phyloP scores from a whole-genome alignment of 2,113 vertebrate genomes.

The Xenotilapia leptura region DNA sequence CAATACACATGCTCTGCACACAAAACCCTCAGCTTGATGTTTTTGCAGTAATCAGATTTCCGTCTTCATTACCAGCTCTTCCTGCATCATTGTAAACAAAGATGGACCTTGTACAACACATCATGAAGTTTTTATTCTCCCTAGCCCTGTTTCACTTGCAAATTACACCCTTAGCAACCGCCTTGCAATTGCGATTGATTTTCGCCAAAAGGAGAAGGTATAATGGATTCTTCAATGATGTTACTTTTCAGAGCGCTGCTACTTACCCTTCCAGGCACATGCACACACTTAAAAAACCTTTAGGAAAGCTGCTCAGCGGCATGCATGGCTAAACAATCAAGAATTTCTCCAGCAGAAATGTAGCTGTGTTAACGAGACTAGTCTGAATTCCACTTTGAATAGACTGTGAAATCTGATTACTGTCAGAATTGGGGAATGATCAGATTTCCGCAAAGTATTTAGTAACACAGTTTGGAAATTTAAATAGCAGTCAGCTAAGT shows the following conservation, averaged over 20 bases:
- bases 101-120: slow-evolving; percentile 13
- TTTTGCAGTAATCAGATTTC: not conserved
- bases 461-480: not conserved
- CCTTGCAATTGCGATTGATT: slow-evolving; percentile 42
- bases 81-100: slow-evolving; percentile 19
- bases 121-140: slow-evolving; percentile 9
- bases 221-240: slow-evolving; percentile 31
- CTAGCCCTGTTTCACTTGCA: slow-evolving; percentile 18
- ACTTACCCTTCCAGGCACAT: slow-evolving; percentile 6
- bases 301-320: not conserved
- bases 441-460: not conserved
- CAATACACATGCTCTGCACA: not conserved
- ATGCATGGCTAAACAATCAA: not conserved
- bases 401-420: not conserved
- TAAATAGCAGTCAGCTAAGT: not conserved
- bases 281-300: not conserved
- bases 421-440: not conserved
- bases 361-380: not conserved
- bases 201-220: slow-evolving; percentile 29
- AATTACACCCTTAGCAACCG: slow-evolving; percentile 33
- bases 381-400: not conserved
- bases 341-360: not conserved
- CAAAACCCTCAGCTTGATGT: not conserved
- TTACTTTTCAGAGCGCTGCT: not conserved
- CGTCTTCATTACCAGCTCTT: not conserved